Base-by-base conservation (phyloP, 2,113 vertebrate genomes). In the Hippocampus barbouri region DNA sequence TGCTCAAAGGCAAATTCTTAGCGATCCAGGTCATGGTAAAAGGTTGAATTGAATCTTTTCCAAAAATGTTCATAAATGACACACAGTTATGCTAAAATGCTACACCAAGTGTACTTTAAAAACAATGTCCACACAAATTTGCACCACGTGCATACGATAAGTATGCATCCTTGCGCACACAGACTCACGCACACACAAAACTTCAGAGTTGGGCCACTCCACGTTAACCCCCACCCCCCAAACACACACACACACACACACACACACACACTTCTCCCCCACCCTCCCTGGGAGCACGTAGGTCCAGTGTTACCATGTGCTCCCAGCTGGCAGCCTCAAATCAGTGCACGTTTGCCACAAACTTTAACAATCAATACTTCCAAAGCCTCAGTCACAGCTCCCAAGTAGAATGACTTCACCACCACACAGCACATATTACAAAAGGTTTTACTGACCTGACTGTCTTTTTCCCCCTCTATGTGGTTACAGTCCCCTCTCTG, bases 331-430 rank as follows among this genome's bases (percentile, higher is more conserved):
- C 85, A 88, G 87, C 87, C 88, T 92, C 89, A 89, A 87, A 86
- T 84, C 68, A 76, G 74, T 90, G 79, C 89, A 90, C 87, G 89
- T 89, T 90, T 90, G 88, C 87, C 88, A 92, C 92, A 91, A 93
- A 93, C 91, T 92, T 92, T 72, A 77, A 85, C 85, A 91, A 92
- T 93, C 92, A 90, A 93, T 93, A 93, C 83, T 92, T 90, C 87
- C 80, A 82, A 76, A 90, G 83, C 69, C 79, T 68, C 74, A 75
- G 74, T 62, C 77, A 75, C 73, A 79, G 80, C 79, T 80, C 66
- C 79, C 83, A 76, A 82, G 53, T 68, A 64, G 75, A 69, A 70
- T 83, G 68, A 84, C 65, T 75, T 82, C 72, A 80, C 85, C 80
- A 88, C 73, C 85, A 78, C 76, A 86, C 72, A 85, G 78, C 76